These are phyloP conservation scores for Drosophila paracracens DNA, from an alignment of 2,888 invertebrate species.

Conservation along the genomic window DNA sequence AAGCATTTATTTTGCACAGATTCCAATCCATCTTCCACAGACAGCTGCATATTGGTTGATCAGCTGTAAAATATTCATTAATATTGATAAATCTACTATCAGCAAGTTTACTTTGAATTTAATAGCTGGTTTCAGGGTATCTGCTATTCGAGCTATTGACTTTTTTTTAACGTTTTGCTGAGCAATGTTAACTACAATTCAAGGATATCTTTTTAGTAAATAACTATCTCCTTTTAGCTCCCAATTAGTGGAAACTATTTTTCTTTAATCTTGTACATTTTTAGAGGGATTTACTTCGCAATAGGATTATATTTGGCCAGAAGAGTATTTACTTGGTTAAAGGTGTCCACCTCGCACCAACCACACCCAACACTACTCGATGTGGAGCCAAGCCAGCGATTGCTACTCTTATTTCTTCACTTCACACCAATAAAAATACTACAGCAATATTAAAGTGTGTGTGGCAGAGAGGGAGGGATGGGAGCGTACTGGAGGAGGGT, in stretches of 20 bases:
- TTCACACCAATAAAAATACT: slow-evolving; percentile 61
- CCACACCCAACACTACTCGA: slow-evolving; percentile 10
- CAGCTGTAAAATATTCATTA: neutral
- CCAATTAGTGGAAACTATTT: neutral
- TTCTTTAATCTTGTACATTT: neutral
- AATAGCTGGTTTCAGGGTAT: neutral
- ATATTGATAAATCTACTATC: neutral
- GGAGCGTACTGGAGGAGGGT: neutral
- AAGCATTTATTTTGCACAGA: neutral
- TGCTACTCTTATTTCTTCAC: slow-evolving; percentile 77
- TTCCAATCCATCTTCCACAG: neutral
- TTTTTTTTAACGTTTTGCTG: neutral
- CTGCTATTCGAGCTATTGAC: neutral
- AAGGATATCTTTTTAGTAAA: neutral
- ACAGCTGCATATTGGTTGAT: neutral
- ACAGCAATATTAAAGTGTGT: slow-evolving; percentile 16
- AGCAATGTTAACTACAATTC: neutral
- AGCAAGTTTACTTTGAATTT: neutral
- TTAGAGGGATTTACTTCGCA: neutral
- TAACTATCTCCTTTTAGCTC: too few relatives aligned
- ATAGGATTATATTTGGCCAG: neutral
- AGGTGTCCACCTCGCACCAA: slow-evolving; percentile 1
- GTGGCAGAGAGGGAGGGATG: slow-evolving; percentile 2
- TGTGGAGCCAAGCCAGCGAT: slow-evolving; percentile 33
- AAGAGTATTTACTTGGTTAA: neutral